Evolutionary conservation across 2,888 invertebrate species (phyloP), one percentile per base, ranked within the genome.

Genomic region (Labia minor): DNA sequence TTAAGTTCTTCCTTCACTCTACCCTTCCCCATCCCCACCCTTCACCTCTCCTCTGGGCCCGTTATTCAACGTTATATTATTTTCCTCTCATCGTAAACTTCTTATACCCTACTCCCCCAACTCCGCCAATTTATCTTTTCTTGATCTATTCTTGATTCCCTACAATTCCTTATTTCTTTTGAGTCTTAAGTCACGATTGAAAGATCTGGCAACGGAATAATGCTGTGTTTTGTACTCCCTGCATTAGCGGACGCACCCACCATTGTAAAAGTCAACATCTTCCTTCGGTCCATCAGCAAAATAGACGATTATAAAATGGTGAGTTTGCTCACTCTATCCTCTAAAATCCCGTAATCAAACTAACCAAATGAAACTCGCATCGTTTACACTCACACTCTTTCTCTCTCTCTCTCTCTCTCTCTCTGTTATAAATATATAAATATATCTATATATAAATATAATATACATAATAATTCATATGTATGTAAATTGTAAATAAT

Each of bases 241-340:
- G 76, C 74, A 73, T 74, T 72, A 86, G 88, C 85, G 83, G 89
- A 89, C 81, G 86, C 86, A 79, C 89, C 93, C 76, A 92, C 93
- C 78, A 82, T 86, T 81, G 95, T 95, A 78, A 81, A 82, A 79
- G 93, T 95, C 86, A 95, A 96, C 90, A 87, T 96, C 85, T 92
- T 87, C 82, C 90, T 96, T 74, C 89, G 96, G 79, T 95, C 95
- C 84, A 94, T 96, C 86, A 94, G 94, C 87, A 93, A 95, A 89
- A 95, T 96, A 85, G 92, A 95, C 84, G 95, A 95, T 89, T 94
- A 94, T 83, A 92, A 93, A 86, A 96, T 95, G 95, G 95, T 95
- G 89, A 93, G 93, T 92, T 79, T 74, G 73, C 67, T 68, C 65
- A 68, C 68, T 49, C 49, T 14, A 49, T 49, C 49, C 3, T 26